Evolutionary conservation across 2,797 vertebrate species (phyloP), one percentile per base, ranked within the genome.

Genomic region (Molossus molossus): DNA sequence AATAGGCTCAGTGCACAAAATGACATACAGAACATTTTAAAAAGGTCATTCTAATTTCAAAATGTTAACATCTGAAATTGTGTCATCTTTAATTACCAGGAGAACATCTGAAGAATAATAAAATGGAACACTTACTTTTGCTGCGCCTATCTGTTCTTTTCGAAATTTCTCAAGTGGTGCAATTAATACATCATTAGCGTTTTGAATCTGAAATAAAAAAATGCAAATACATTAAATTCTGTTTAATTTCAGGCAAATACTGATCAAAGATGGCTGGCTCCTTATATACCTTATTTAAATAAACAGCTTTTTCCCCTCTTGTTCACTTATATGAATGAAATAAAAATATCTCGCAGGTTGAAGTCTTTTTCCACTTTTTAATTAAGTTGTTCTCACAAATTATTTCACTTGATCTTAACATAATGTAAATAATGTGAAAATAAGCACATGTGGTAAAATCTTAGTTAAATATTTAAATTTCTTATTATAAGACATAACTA

Each of bases 121-220:
- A 92, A 96, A 92, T 18, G 6, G 29, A 48, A 72, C 67, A 99
- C 99, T 99, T 99, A 99, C 99, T 99, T 99, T 99, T 80, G 99
- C 99, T 72, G 99, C 99, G 82, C 99, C 99, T 25, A 99, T 99
- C 98, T 99, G 99, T 95, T 99, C 99, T 98, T 99, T 99, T 58
- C 99, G 99, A 98, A 99, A 99, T 97, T 99, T 99, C 98, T 99
- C 99, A 79, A 99, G 99, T 0, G 99, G 99, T 12, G 99, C 99
- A 98, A 99, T 99, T 98, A 99, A 98, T 94, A 99, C 99, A 60
- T 99, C 99, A 95, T 99, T 99, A 37, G 99, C 99, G 13, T 99
- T 99, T 98, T 99, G 99, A 98, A 99, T 99, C 99, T 99, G 98
- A 97, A 98, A 98, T 96, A 75, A 85, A 97, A 33, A 97, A 98